Conservation (phyloP, 2,113 vertebrate species). For the Macrotus californicus region DNA sequence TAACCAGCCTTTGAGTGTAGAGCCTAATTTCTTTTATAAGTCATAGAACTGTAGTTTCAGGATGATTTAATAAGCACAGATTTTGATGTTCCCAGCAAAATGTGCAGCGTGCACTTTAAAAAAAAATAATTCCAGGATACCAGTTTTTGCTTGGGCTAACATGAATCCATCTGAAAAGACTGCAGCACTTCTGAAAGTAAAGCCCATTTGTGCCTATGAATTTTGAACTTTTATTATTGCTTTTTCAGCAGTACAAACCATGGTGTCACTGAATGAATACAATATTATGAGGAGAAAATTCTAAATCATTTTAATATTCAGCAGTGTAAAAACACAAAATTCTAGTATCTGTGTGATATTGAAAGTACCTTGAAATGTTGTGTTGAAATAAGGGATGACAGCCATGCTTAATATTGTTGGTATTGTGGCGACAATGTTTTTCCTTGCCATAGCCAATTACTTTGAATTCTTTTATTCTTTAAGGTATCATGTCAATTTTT, state of each 20-base stretch:
- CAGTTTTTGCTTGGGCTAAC: constrained; percentile 13
- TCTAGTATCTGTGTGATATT: neutral
- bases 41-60: constrained; percentile 23
- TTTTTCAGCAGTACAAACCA: neutral
- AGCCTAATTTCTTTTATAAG: neutral
- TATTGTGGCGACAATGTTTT: neutral
- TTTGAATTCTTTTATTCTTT: neutral
- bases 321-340: neutral
- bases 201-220: neutral
- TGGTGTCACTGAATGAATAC: neutral
- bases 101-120: neutral
- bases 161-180: constrained; percentile 10
- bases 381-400: neutral
- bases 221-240: constrained; percentile 8
- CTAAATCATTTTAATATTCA: neutral
- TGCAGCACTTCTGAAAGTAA: neutral
- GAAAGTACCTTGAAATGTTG: neutral
- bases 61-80: neutral
- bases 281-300: neutral
- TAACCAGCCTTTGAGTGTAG: neutral
- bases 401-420: neutral
- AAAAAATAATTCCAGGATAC: neutral
- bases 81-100: constrained; percentile 36
- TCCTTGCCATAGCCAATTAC: neutral
- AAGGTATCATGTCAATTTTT: neutral